phyloP scores from a whole-genome alignment of 1,140 invertebrate species.

The Drosophila pruinosa region DNA sequence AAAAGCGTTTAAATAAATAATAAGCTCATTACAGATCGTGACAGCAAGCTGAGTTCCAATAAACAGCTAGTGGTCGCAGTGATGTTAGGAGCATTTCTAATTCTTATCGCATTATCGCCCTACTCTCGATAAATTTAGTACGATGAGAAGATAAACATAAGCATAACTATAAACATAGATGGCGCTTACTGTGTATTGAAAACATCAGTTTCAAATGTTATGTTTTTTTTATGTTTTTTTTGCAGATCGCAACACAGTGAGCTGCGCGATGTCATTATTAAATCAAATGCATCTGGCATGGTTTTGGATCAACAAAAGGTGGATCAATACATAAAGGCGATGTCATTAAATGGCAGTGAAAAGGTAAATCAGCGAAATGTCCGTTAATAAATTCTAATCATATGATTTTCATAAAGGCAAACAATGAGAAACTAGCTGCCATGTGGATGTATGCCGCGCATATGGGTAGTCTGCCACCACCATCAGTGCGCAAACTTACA shows the following conservation, averaged over 20 bases:
- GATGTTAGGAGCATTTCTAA: too few species aligned
- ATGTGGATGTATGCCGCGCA: conserved; percentile 79
- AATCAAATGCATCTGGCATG: conserved; percentile 60
- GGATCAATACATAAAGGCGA: conserved; percentile 77
- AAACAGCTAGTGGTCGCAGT: too few species aligned
- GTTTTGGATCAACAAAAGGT: conserved; percentile 70
- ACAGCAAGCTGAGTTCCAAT: too few species aligned
- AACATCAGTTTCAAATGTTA: neutral
- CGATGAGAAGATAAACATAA: neutral
- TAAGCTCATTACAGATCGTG: too few species aligned
- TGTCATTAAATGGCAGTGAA: conserved; percentile 69
- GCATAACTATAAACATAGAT: neutral
- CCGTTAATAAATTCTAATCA: neutral
- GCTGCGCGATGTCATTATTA: conserved; percentile 71
- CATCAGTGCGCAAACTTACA: conserved; percentile 56
- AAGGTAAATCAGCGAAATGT: conserved; percentile 43
- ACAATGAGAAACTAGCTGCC: conserved; percentile 70
- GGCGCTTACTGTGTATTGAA: conserved; percentile 8
- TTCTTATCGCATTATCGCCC: neutral
- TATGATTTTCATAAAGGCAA: conserved; percentile 42
- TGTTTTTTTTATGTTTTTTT: conserved; percentile 1
- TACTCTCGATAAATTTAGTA: neutral
- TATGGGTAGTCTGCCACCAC: conserved; percentile 58
- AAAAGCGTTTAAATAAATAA: too few species aligned
- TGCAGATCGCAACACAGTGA: conserved; percentile 62